Evolutionary conservation across 2,888 invertebrate species (phyloP), one percentile per base, ranked within the genome.

Genomic region (Sphaeridia pumilis): DNA sequence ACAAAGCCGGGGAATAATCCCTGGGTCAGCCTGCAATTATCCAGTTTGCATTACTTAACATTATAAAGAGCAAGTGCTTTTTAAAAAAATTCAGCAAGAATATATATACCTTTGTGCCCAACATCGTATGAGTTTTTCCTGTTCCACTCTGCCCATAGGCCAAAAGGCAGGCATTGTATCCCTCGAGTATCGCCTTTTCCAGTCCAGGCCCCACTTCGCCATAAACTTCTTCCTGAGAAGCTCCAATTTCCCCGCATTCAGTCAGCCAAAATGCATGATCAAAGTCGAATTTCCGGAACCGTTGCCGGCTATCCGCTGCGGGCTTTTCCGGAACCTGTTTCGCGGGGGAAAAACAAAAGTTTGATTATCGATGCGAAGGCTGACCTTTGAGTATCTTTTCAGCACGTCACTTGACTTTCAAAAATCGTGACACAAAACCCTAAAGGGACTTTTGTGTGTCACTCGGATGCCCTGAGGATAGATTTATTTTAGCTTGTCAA

Each of bases 191-290:
- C 27, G 79, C 77, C 25, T 76, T 73, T 46, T 83, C 71, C 24
- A 84, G 77, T 46, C 80, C 76, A 24, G 73, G 74, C 3, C 83
- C 84, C 55, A 85, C 73, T 28, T 76, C 76, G 51, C 78, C 73
- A 67, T 81, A 85, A 47, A 84, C 74, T 81, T 81, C 57, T 17
- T 56, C 50, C 36, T 64, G 64, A 12, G 45, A 38, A 7, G 64
- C 61, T 26, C 58, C 61, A 24, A 52, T 54, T 25, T 44, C 43
- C 17, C 50, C 55, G 14, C 35, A 46, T 2, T 52, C 54, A 2
- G 54, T 53, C 3, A 64, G 54, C 61, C 62, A 60, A 46, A 64
- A 64, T 10, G 53, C 59, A 43, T 63, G 62, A 36, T 64, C 64
- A 42, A 64, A 60, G 17, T 61, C 55, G 50, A 64, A 64, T 45